phyloP scores from a whole-genome alignment of 2,113 vertebrate species.

The Toxostoma redivivum region DNA sequence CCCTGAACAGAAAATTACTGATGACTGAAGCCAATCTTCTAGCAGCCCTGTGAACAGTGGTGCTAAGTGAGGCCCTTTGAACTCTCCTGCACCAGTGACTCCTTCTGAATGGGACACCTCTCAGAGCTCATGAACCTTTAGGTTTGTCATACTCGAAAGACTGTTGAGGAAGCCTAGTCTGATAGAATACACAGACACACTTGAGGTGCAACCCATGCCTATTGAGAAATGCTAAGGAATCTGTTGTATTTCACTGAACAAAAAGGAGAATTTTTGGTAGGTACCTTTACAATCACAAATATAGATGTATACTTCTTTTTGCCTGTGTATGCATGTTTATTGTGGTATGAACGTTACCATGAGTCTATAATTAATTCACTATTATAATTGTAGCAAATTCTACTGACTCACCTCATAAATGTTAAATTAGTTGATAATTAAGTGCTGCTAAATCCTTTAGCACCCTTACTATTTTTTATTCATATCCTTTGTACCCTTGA shows the following conservation, averaged over 20 bases:
- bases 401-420: neutral
- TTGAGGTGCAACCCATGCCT: neutral
- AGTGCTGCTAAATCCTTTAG: neutral
- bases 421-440: neutral
- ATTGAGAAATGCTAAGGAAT: neutral
- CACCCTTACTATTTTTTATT: neutral
- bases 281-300: neutral
- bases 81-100: neutral
- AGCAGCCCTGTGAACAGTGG: neutral
- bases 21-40: neutral
- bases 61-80: no score
- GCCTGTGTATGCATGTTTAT: neutral
- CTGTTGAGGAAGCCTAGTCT: neutral
- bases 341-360: neutral
- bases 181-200: neutral
- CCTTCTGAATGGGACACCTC: neutral
- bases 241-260: neutral
- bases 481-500: neutral
- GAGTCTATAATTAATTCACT: neutral
- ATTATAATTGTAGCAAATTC: neutral
- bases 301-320: neutral
- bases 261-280: neutral
- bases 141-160: fast-evolving
- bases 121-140: neutral
- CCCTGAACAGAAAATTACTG: neutral